phyloP scores from a whole-genome alignment of 2,113 vertebrate genomes.

The Ptilorrhoa leucosticta region DNA sequence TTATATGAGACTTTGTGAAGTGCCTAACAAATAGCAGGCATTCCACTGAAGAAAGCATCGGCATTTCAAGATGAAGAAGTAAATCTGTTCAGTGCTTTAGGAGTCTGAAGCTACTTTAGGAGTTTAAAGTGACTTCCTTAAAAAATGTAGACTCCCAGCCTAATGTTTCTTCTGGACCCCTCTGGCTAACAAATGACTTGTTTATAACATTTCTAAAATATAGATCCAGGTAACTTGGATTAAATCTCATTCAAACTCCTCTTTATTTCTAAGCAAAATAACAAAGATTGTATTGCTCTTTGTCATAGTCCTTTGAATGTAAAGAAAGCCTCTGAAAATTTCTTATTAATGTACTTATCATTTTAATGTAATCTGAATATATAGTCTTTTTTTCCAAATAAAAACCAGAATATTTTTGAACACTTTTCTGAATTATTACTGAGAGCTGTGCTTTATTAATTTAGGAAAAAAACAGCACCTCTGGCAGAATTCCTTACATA shows the following conservation, averaged over 20 bases:
- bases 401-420: not conserved
- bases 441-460: not conserved
- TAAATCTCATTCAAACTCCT: not conserved
- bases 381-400: not conserved
- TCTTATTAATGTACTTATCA: not conserved
- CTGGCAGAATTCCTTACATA: not conserved
- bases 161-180: conserved; percentile 27
- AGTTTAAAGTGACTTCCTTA: conserved; percentile 45
- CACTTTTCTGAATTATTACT: not conserved
- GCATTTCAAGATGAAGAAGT: conserved; percentile 59
- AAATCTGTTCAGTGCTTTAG: conserved; percentile 58
- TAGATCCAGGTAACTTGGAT: conserved; percentile 34
- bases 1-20: conserved; percentile 51
- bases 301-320: not conserved
- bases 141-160: conserved; percentile 16
- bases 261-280: not conserved
- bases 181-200: conserved; percentile 56
- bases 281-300: not conserved
- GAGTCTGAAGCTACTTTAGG: conserved; percentile 36
- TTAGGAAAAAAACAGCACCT: not conserved
- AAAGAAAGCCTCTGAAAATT: not conserved
- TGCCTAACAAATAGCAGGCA: conserved; percentile 55
- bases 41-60: conserved; percentile 45
- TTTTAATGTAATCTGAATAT: not conserved
- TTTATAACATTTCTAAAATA: conserved; percentile 54